phyloP scores from a whole-genome alignment of 2,888 invertebrate genomes.

The Caenorhabditis sp. region DNA sequence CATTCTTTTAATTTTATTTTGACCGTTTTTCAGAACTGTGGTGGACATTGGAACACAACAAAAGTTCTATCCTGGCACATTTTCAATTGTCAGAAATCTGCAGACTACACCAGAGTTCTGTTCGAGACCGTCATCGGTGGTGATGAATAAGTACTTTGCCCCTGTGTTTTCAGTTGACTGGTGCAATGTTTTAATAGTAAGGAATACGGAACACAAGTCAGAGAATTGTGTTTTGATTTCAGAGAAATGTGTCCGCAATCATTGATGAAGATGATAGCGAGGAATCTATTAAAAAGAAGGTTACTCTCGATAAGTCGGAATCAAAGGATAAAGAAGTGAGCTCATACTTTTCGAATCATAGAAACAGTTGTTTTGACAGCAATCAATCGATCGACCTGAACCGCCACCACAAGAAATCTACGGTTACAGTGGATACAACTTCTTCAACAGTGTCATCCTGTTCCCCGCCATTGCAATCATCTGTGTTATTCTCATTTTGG shows the following conservation, averaged over 20 bases:
- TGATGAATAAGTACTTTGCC: constrained; percentile 71
- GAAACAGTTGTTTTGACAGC: background rate
- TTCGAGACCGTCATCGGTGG: constrained; percentile 33
- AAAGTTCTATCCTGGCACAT: constrained; percentile 61
- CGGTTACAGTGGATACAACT: constrained; percentile 61
- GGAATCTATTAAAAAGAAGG: background rate
- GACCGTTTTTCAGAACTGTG: constrained; percentile 60
- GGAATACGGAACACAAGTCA: too few relatives aligned
- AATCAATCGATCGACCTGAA: constrained; percentile 19
- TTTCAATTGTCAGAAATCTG: constrained; percentile 55
- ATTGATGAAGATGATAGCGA: constrained; percentile 18
- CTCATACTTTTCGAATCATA: background rate
- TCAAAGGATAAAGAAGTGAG: background rate
- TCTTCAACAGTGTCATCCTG: constrained; percentile 73
- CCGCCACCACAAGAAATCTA: constrained; percentile 53
- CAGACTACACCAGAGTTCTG: constrained; percentile 52
- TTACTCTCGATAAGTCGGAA: background rate
- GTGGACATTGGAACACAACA: constrained; percentile 66
- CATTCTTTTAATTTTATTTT: too few relatives aligned
- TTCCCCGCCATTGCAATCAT: constrained; percentile 72
- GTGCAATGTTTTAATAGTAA: constrained; percentile 74
- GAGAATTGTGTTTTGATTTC: too few relatives aligned
- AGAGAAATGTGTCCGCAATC: constrained; percentile 40
- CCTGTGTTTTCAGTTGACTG: constrained; percentile 74
- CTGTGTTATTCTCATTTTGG: constrained; percentile 72